Percentiles rank a stretch among this genome's conserved stretches.
phyloP scores from a whole-genome alignment of 2,113 vertebrate genomes.

The Caranx melampygus region DNA sequence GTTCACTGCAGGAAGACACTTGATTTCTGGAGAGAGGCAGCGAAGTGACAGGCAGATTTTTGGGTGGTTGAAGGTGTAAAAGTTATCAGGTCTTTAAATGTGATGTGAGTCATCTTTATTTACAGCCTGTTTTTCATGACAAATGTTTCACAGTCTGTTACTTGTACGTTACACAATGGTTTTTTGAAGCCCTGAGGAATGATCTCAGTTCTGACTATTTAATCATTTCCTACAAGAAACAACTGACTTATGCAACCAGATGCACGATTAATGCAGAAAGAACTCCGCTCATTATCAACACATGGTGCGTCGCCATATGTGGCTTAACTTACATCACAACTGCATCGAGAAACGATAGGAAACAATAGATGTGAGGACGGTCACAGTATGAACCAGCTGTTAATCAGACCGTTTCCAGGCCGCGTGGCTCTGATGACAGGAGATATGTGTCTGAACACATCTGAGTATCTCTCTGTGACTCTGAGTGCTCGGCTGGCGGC shows the following conservation, averaged over 20 bases:
- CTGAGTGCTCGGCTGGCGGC: not conserved
- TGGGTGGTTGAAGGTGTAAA: not conserved
- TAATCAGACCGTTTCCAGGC: slow-evolving; percentile 22
- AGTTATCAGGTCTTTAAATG: not conserved
- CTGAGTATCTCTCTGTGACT: not conserved
- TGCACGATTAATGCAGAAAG: not conserved
- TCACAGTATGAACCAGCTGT: slow-evolving; percentile 10
- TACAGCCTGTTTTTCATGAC: no score
- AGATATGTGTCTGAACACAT: not conserved
- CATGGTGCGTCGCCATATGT: slow-evolving; percentile 32
- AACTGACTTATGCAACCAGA: not conserved
- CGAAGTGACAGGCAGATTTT: not conserved
- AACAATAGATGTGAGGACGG: no score
- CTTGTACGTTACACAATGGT: no score
- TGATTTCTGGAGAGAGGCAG: not conserved
- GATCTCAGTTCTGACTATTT: no score
- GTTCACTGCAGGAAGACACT: not conserved
- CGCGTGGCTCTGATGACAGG: not conserved
- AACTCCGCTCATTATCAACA: slow-evolving; percentile 24
- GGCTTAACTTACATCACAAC: slow-evolving; percentile 5
- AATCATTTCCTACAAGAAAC: not conserved
- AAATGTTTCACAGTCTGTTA: no score
- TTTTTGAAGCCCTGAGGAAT: not conserved
- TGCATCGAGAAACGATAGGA: not conserved
- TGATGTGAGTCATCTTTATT: no score